Conservation (phyloP, 2,797 vertebrate genomes). For the Decapterus maruadsi region DNA sequence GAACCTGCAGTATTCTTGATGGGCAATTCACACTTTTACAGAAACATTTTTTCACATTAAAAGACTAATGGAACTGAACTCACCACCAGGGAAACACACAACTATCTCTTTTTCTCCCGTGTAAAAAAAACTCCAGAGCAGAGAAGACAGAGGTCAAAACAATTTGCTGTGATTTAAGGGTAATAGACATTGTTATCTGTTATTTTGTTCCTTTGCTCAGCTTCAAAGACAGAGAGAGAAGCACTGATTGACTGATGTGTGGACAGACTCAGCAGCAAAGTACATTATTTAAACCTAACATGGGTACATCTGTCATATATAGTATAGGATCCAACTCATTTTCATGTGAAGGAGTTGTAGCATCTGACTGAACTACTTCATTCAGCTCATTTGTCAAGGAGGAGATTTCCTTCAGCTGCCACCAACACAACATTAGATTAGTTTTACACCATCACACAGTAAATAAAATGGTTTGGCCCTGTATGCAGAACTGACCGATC, state of each 20-base stretch:
- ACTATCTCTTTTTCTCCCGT: background rate
- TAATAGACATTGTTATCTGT: slow-evolving; percentile 42
- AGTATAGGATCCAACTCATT: slow-evolving; percentile 6
- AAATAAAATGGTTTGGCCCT: slow-evolving; percentile 43
- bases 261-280: slow-evolving; percentile 2
- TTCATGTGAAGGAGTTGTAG: background rate
- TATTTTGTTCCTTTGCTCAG: slow-evolving; percentile 28
- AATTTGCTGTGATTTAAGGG: slow-evolving; percentile 25
- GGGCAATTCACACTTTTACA: slow-evolving; percentile 1
- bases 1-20: slow-evolving; percentile 1
- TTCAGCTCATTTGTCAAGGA: slow-evolving; percentile 50
- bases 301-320: background rate
- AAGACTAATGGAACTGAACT: background rate
- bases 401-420: slow-evolving; percentile 32
- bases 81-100: background rate
- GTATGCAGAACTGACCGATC: background rate
- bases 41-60: background rate
- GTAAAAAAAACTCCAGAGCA: background rate
- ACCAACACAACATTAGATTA: slow-evolving; percentile 42
- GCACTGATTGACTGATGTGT: slow-evolving; percentile 31
- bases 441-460: slow-evolving; percentile 12
- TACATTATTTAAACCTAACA: background rate
- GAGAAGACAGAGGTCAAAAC: slow-evolving; percentile 20
- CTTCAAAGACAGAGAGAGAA: slow-evolving; percentile 36
- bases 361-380: slow-evolving; percentile 15